These are phyloP conservation scores for Calyptommatus sinebrachiatus DNA, from an alignment of 2,113 vertebrate species.

Conservation along the genomic window DNA sequence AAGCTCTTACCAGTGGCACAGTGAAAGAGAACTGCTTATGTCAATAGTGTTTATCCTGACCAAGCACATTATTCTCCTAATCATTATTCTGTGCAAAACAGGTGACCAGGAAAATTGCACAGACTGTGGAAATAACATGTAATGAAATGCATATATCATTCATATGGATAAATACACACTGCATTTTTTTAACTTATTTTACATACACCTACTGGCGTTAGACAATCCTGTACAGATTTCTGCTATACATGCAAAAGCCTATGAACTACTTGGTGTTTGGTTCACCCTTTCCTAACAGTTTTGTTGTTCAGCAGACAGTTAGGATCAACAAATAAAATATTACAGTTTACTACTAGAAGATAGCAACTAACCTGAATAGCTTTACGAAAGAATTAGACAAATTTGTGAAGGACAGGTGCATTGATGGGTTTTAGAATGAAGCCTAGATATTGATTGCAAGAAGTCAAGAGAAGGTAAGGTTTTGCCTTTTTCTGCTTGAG, in stretches of 20 bases:
- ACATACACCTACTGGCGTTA: neutral
- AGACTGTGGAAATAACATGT: neutral
- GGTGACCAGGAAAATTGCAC: neutral
- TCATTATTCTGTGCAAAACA: neutral
- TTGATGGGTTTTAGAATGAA: too few species aligned
- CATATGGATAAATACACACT: too few species aligned
- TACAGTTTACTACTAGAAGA: too few species aligned
- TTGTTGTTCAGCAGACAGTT: too few species aligned
- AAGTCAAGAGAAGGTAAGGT: too few species aligned
- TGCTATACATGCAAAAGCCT: slow-evolving; percentile 16
- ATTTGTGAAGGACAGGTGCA: too few species aligned
- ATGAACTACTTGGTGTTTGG: slow-evolving; percentile 4
- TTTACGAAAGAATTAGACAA: too few species aligned
- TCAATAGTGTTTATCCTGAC: neutral
- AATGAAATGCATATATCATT: neutral
- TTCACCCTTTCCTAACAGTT: neutral
- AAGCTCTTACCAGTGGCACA: neutral
- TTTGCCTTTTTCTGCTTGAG: too few species aligned
- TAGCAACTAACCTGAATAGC: too few species aligned
- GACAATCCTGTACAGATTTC: neutral
- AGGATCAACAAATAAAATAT: too few species aligned
- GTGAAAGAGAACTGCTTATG: neutral
- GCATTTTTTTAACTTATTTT: too few species aligned
- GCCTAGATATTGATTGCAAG: too few species aligned
- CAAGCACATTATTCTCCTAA: neutral